Base-by-base conservation (phyloP, 2,113 vertebrate species). In the Coreoperca whiteheadi region DNA sequence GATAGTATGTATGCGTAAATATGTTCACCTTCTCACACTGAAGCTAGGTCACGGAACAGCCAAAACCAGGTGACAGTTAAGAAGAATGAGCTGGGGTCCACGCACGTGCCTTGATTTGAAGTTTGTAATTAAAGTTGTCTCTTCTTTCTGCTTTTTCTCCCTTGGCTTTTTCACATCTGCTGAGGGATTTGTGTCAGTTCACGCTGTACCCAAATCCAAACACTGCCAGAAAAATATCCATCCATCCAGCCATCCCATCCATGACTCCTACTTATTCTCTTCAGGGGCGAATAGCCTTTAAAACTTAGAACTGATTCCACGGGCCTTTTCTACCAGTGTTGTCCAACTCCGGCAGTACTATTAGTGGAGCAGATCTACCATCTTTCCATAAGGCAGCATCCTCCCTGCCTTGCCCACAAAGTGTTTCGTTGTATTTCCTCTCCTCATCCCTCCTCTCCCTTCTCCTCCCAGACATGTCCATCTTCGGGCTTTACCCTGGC, bases 401-500 rank as follows among this genome's bases (percentile, higher is more conserved):
- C 18, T 74, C 53, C 1, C 4, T 23, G 20, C 25, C 50, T 48
- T 6, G 9, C 8, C 11, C 30, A 53, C 23, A 39, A 41, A 34
- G n/a, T 25, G 6, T 68, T 41, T 2, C 14, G 0, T 25, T 74
- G 2, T 66, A 2, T 64, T 60, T 48, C 37, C 2, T 69, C 43
- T 34, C 34, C 4, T 57, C 8, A 51, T 54, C 23, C 18, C 14
- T 34, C 8, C 67, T 37, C 41, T 68, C 12, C 14, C 16, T 28
- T 75, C 12, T 86, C 50, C 34, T 41, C 14, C 4, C 82, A 99
- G 98, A 99, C 94, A 99, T 98, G 98, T 97, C 95, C 85, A 97
- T 98, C 94, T 99, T 98, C 12, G 97, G 98, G 78, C 97, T 98
- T 85, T 98, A 96, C 90, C 98, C 98, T 0, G 97, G 97, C 2